These are phyloP conservation scores for Molorchus minor DNA, from an alignment of 2,888 invertebrate species.

Conservation along the genomic window DNA sequence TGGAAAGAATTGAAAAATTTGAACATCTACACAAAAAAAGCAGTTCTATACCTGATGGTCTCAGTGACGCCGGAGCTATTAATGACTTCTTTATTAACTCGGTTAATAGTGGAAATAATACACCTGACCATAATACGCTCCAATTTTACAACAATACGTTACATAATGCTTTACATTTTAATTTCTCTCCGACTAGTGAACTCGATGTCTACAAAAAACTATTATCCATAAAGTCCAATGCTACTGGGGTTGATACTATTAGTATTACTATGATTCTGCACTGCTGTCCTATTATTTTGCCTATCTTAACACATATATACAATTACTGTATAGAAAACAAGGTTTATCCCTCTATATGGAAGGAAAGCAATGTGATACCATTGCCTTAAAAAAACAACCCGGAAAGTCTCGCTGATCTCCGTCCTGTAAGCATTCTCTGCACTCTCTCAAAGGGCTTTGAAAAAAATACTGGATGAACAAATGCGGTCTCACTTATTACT, in stretches of 20 bases:
- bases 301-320: neutral
- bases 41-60: too few relatives aligned
- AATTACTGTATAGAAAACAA: neutral
- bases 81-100: too few relatives aligned
- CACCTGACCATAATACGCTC: neutral
- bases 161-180: neutral
- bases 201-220: neutral
- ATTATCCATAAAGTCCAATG: neutral
- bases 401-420: neutral
- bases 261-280: neutral
- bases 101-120: too few relatives aligned
- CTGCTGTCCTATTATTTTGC: neutral
- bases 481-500: neutral
- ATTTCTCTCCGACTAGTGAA: neutral
- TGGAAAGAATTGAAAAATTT: slow-evolving; percentile 5
- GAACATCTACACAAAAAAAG: slow-evolving; percentile 2
- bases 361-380: neutral
- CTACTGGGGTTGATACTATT: neutral
- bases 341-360: neutral
- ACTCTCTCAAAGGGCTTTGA: neutral
- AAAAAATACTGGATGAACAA: neutral
- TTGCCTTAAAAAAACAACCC: neutral
- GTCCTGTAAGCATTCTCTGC: neutral
- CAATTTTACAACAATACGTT: neutral
- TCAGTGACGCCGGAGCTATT: too few relatives aligned